Conservation (phyloP, 1,140 invertebrate species). For the Rhizoglyphus robini region DNA sequence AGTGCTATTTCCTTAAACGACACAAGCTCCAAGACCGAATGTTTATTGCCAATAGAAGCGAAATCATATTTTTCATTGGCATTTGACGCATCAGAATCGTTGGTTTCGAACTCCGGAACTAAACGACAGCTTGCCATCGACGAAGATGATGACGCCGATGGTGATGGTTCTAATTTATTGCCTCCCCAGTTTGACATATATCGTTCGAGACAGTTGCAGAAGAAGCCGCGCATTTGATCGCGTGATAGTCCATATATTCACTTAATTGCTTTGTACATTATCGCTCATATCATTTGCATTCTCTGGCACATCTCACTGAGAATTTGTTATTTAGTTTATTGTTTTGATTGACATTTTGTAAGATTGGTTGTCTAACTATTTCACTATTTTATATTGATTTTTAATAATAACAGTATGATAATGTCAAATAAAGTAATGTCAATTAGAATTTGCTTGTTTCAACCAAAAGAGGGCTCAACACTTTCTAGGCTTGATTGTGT, state of each 20-base stretch:
- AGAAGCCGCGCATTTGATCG: conserved; percentile 7
- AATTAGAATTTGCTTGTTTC: no score
- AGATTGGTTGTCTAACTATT: not conserved
- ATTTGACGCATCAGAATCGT: conserved; percentile 15
- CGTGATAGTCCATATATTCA: not conserved
- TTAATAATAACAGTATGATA: no score
- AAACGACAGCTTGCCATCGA: conserved; percentile 2
- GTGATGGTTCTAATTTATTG: conserved; percentile 18
- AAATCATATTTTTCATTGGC: conserved; percentile 15
- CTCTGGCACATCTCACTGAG: not conserved
- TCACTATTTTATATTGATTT: not conserved
- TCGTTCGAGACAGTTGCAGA: conserved; percentile 20
- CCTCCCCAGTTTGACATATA: conserved; percentile 22
- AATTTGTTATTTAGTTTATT: not conserved
- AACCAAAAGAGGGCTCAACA: no score
- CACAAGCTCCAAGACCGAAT: not conserved
- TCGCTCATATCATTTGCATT: not conserved
- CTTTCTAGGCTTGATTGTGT: no score
- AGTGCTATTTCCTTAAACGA: not conserved
- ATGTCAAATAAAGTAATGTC: no score
- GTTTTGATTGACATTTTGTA: not conserved
- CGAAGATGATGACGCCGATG: conserved; percentile 20
- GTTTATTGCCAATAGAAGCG: not conserved
- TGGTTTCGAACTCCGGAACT: not conserved
- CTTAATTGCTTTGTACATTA: not conserved